These are phyloP conservation scores for Cybosia mesomella DNA, from an alignment of 2,888 invertebrate genomes.

Conservation along the genomic window DNA sequence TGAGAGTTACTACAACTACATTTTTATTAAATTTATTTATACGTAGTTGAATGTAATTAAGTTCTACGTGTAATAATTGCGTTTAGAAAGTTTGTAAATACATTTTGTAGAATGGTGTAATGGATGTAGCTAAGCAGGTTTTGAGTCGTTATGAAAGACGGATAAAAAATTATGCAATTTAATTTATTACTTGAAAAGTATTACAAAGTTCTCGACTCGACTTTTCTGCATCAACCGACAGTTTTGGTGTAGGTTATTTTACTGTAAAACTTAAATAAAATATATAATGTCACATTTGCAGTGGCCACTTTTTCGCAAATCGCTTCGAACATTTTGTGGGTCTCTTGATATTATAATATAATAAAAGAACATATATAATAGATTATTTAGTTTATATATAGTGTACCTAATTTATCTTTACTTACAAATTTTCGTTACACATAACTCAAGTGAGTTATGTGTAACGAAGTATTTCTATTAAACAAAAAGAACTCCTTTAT, in stretches of 20 bases:
- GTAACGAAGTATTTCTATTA: too few species aligned
- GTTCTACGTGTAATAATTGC: slow-evolving; percentile 36
- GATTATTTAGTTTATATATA: too few species aligned
- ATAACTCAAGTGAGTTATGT: too few species aligned
- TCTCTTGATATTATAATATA: not conserved
- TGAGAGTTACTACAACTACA: slow-evolving; percentile 62
- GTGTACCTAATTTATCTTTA: too few species aligned
- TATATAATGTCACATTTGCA: not conserved
- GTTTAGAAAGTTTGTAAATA: slow-evolving; percentile 51
- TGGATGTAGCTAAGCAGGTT: slow-evolving; percentile 20
- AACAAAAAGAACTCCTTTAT: too few species aligned
- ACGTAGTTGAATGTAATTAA: slow-evolving; percentile 44
- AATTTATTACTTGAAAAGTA: not conserved
- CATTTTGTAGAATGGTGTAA: slow-evolving; percentile 41
- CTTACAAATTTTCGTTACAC: too few species aligned
- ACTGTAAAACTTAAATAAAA: not conserved
- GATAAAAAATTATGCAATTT: not conserved
- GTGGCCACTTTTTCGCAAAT: not conserved
- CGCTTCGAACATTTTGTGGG: not conserved
- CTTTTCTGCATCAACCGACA: too few species aligned
- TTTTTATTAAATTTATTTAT: slow-evolving; percentile 52
- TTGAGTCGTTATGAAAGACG: slow-evolving; percentile 24
- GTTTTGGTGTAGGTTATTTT: too few species aligned
- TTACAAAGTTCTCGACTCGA: too few species aligned
- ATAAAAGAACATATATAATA: too few species aligned